These are phyloP conservation scores for Thereva unica DNA, from an alignment of 2,888 invertebrate species.

Conservation along the genomic window DNA sequence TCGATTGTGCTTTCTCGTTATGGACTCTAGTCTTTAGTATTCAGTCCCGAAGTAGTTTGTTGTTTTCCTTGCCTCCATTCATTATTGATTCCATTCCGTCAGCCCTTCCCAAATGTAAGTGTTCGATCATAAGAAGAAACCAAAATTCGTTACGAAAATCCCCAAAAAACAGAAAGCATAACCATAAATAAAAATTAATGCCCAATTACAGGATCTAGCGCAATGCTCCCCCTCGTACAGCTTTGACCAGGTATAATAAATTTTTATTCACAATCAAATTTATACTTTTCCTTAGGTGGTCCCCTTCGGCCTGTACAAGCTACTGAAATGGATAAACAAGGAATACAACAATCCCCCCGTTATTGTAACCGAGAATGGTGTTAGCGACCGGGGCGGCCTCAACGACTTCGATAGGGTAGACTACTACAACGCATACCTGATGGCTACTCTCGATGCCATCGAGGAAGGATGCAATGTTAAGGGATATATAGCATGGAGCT, in stretches of 20 bases:
- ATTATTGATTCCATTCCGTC: no score
- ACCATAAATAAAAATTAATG: no score
- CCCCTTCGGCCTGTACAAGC: conserved; percentile 68
- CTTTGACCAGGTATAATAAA: not conserved
- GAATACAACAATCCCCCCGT: conserved; percentile 65
- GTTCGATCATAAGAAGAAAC: no score
- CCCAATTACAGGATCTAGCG: no score
- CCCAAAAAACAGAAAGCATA: no score
- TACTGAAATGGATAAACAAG: conserved; percentile 66
- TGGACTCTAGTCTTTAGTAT: no score
- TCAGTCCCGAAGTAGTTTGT: no score
- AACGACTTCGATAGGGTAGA: conserved; percentile 61
- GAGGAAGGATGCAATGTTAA: conserved; percentile 64
- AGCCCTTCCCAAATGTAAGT: no score
- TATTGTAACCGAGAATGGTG: conserved; percentile 67
- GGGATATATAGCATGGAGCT: conserved; percentile 76
- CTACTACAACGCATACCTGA: conserved; percentile 60
- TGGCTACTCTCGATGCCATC: conserved; percentile 56
- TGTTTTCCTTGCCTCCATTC: no score
- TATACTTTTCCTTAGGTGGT: conserved; percentile 59
- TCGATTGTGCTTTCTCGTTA: no score
- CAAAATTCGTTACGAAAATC: no score
- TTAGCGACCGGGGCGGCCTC: conserved; percentile 59
- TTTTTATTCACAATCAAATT: not conserved
- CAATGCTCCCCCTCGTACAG: no score